phyloP scores from a whole-genome alignment of 2,888 invertebrate genomes.

The Cerastoderma edule region DNA sequence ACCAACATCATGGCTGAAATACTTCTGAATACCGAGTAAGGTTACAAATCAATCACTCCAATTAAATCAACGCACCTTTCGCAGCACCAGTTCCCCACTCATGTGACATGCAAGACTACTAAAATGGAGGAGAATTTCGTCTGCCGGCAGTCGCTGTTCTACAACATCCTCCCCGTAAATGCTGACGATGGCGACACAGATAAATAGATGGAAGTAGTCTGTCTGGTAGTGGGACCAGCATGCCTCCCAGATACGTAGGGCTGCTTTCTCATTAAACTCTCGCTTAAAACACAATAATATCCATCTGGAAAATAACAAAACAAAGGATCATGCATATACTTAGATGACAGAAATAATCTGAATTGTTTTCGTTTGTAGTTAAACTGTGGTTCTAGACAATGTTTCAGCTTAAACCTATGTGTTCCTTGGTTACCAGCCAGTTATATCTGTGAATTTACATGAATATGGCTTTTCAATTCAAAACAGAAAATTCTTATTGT shows the following conservation, averaged over 20 bases:
- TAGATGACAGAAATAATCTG: background rate
- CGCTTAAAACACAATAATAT: slow-evolving; percentile 94
- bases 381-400: too few relatives aligned
- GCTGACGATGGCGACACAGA: slow-evolving; percentile 95
- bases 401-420: too few relatives aligned
- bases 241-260: slow-evolving; percentile 97
- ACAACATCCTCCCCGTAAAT: slow-evolving; percentile 94
- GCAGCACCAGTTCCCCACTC: slow-evolving; percentile 95
- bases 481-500: background rate
- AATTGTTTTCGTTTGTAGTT: too few relatives aligned
- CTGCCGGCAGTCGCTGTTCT: slow-evolving; percentile 94
- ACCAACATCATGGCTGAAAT: too few relatives aligned
- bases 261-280: slow-evolving; percentile 95
- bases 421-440: too few relatives aligned
- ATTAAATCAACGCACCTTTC: slow-evolving; percentile 87
- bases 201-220: slow-evolving; percentile 97
- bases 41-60: background rate
- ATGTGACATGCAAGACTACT: slow-evolving; percentile 98
- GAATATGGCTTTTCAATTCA: background rate
- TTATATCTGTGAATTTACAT: too few relatives aligned
- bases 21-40: background rate
- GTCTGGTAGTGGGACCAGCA: slow-evolving; percentile 99
- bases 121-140: slow-evolving; percentile 97
- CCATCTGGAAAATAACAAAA: slow-evolving; percentile 87
- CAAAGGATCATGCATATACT: background rate